These are phyloP conservation scores for Pseudanteris insignis DNA, from an alignment of 2,888 invertebrate genomes.

Conservation along the genomic window DNA sequence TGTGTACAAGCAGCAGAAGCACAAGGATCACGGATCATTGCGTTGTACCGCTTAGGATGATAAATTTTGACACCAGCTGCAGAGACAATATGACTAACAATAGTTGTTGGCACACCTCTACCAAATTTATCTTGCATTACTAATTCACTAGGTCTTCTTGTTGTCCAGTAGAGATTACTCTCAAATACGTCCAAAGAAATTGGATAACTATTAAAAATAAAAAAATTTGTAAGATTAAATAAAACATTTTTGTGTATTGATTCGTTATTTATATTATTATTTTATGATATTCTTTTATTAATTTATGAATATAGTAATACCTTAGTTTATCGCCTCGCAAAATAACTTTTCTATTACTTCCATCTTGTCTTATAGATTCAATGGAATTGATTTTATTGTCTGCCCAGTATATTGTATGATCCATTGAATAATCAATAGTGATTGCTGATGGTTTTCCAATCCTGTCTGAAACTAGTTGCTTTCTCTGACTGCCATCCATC, in stretches of 20 bases:
- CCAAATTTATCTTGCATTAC: conserved; percentile 96
- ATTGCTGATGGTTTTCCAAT: conserved; percentile 86
- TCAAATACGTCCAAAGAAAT: conserved; percentile 91
- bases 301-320: conserved; percentile 17
- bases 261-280: no score
- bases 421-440: conserved; percentile 89
- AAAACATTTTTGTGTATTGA: no score
- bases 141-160: conserved; percentile 86
- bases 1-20: conserved; percentile 83
- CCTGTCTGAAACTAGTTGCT: conserved; percentile 81
- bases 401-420: conserved; percentile 93
- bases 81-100: conserved; percentile 85
- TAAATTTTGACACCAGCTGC: conserved; percentile 89
- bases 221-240: no score
- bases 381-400: conserved; percentile 92
- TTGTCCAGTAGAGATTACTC: conserved; percentile 92
- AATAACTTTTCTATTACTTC: conserved; percentile 77
- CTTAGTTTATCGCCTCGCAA: conserved; percentile 73
- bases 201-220: conserved; percentile 68
- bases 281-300: conserved; percentile 4
- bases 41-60: conserved; percentile 85
- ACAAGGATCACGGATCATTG: conserved; percentile 76
- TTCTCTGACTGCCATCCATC: conserved; percentile 94
- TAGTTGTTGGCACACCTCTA: conserved; percentile 84
- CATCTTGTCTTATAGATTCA: conserved; percentile 86